A percentile compares a stretch with the other conserved stretches of the same genome.
Conservation (phyloP, 2,797 vertebrate species). For the Moxostoma hubbsi region DNA sequence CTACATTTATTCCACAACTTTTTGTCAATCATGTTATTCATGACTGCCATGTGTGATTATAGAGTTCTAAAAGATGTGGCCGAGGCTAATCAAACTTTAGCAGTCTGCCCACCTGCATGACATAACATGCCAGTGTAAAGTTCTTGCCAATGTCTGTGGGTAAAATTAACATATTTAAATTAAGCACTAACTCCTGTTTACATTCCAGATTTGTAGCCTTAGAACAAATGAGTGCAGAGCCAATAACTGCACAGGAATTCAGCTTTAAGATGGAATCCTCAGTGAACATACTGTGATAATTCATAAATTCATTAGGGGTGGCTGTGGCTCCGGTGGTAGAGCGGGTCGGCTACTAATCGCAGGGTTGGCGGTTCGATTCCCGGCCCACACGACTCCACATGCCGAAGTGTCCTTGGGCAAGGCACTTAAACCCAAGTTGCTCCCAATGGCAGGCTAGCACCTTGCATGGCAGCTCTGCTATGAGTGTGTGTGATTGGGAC, state of each 20-base stretch:
- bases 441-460: too few relatives aligned
- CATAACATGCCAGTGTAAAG: conserved; percentile 7
- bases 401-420: too few relatives aligned
- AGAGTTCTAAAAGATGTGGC: conserved; percentile 27
- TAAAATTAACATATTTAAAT: conserved; percentile 25
- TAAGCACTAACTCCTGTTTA: background rate
- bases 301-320: background rate
- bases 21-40: conserved; percentile 15
- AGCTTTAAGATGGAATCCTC: conserved; percentile 14
- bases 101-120: conserved; percentile 16
- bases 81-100: conserved; percentile 32
- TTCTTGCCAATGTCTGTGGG: conserved; percentile 28
- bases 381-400: too few relatives aligned
- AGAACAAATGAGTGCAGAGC: conserved; percentile 21
- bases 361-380: too few relatives aligned
- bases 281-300: background rate
- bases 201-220: conserved; percentile 18
- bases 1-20: conserved; percentile 12
- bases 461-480: too few relatives aligned
- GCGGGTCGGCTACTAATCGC: too few relatives aligned
- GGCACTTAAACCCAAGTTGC: too few relatives aligned
- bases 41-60: conserved; percentile 10
- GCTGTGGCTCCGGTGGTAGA: too few relatives aligned
- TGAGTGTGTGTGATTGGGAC: too few relatives aligned
- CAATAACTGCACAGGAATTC: conserved; percentile 21